Conservation (phyloP, 2,888 invertebrate species). For the Cerceris ruficornis region DNA sequence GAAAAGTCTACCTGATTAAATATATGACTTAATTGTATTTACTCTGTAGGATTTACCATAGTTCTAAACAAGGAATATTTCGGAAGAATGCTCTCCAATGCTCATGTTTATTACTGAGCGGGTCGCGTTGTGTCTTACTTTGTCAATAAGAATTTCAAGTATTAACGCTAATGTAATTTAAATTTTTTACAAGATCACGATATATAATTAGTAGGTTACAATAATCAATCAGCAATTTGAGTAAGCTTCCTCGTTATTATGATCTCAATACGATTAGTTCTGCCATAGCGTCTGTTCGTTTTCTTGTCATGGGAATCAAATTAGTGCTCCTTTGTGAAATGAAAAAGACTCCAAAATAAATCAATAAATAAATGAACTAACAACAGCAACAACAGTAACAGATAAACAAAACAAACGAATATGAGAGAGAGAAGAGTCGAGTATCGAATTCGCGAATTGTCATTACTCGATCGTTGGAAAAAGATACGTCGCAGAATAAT, state of each 20-base stretch:
- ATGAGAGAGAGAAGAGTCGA: not conserved
- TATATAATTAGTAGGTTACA: slow-evolving; percentile 64
- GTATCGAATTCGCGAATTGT: not conserved
- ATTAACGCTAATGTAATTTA: slow-evolving; percentile 62
- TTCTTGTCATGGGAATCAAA: slow-evolving; percentile 18
- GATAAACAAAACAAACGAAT: not conserved
- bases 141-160: slow-evolving; percentile 64
- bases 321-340: slow-evolving; percentile 18
- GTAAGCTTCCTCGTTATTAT: slow-evolving; percentile 59
- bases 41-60: slow-evolving; percentile 81
- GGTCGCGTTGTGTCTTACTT: slow-evolving; percentile 73
- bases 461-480: not conserved
- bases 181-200: slow-evolving; percentile 53
- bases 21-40: slow-evolving; percentile 81
- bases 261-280: slow-evolving; percentile 60
- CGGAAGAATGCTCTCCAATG: slow-evolving; percentile 73
- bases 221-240: slow-evolving; percentile 56
- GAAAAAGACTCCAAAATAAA: not conserved
- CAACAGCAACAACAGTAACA: not conserved
- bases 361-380: not conserved
- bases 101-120: slow-evolving; percentile 75
- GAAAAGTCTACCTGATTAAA: slow-evolving; percentile 81
- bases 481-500: not conserved
- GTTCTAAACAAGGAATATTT: slow-evolving; percentile 70
- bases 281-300: slow-evolving; percentile 38